These are phyloP conservation scores for Antennarius striatus DNA, from an alignment of 2,113 vertebrate species.

Conservation along the genomic window DNA sequence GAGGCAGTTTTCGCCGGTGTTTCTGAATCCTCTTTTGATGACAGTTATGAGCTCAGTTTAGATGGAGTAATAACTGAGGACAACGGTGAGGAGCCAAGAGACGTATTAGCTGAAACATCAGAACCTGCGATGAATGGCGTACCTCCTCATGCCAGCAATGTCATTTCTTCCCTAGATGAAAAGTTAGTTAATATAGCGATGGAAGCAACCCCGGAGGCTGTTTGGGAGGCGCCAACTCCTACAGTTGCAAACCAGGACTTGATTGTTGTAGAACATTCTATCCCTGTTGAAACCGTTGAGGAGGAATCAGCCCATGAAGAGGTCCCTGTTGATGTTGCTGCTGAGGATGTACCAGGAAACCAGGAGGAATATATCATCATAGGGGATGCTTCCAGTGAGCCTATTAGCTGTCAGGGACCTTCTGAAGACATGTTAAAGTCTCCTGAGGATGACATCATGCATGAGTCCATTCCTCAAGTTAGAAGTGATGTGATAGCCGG, in stretches of 20 bases:
- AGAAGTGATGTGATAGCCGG: not conserved
- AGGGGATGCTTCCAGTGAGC: not conserved
- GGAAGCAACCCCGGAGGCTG: constrained; percentile 20
- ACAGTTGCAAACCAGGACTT: not conserved
- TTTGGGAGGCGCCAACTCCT: not conserved
- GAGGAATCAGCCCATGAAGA: not conserved
- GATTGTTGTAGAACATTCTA: not conserved
- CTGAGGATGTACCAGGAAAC: not conserved
- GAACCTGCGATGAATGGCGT: constrained; percentile 5
- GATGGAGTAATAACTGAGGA: constrained; percentile 21
- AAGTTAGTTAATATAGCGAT: not conserved
- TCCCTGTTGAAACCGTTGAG: not conserved
- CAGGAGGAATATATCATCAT: not conserved
- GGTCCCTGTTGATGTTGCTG: not conserved
- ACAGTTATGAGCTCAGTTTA: not conserved
- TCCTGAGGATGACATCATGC: not conserved
- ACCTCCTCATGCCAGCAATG: not conserved
- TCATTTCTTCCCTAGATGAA: not conserved
- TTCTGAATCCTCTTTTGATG: not conserved
- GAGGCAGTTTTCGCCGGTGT: not conserved
- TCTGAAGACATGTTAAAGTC: not conserved
- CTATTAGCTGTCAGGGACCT: constrained; percentile 4
- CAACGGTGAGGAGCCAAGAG: constrained; percentile 10
- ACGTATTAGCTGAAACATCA: constrained; percentile 2
- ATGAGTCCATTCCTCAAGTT: not conserved